Evolutionary conservation across 2,113 vertebrate species (phyloP).

Genomic region (Chaenocephalus aceratus): DNA sequence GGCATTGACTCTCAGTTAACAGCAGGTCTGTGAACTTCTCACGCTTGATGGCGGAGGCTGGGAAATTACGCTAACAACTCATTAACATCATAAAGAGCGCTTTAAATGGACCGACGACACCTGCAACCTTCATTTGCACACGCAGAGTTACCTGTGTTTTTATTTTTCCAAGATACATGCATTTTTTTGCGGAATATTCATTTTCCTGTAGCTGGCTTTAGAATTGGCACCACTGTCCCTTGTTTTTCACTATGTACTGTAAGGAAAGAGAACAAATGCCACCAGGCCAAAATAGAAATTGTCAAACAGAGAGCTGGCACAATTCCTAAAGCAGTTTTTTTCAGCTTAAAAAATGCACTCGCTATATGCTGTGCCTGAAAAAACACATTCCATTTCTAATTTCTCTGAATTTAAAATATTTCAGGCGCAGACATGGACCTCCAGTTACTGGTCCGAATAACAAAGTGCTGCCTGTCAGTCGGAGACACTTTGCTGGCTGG

Average conservation of each 20-base stretch:
- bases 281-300: conserved; percentile 73
- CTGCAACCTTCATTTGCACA: conserved; percentile 87
- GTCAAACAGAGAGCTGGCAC: conserved; percentile 71
- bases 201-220: conserved; percentile 51
- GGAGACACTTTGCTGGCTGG: conserved; percentile 84
- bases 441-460: conserved; percentile 83
- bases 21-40: conserved; percentile 85
- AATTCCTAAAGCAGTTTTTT: conserved; percentile 62
- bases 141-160: conserved; percentile 81
- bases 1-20: conserved; percentile 80
- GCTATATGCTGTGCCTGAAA: conserved; percentile 70
- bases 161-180: conserved; percentile 82
- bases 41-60: conserved; percentile 80
- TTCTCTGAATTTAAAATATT: conserved; percentile 85
- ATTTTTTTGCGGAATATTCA: conserved; percentile 72
- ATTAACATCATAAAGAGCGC: conserved; percentile 88
- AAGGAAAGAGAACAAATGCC: conserved; percentile 59
- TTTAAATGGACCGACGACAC: conserved; percentile 81
- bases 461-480: conserved; percentile 83
- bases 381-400: conserved; percentile 81
- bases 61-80: conserved; percentile 84
- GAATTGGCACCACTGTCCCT: conserved; percentile 52
- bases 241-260: conserved; percentile 54
- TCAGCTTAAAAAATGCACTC: conserved; percentile 57
- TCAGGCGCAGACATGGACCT: conserved; percentile 71